Evolutionary conservation across 1,140 invertebrate species (phyloP), one percentile per base, ranked within the genome.

Genomic region (Homalodisca vitripennis): DNA sequence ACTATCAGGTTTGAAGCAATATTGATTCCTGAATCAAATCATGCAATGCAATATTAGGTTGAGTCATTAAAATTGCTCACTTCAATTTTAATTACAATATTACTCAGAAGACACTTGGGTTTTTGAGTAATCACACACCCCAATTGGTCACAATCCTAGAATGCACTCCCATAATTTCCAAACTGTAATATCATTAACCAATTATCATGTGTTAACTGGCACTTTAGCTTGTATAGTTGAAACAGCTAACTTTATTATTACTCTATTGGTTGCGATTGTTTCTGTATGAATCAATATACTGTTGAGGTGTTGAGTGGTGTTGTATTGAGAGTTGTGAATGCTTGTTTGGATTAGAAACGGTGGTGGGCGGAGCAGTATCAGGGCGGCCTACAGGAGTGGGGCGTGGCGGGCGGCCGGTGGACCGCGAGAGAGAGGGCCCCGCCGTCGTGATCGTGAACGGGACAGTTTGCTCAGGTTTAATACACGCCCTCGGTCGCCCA

Each of bases 401-500:
- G 31, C 66, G n/a, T 64, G 68, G 27, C 24, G 69, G 60, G 48
- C 68, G 47, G 6, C n/a, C 20, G 63, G 63, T 46, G 32, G 17
- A 26, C 22, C 17, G 22, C 55, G 55, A 60, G 55, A 60, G 29
- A 60, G 55, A 60, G 63, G 63, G 24, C 63, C 63, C 26, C 32
- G 63, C 20, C 32, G 63, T 14, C 63, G 63, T 2, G 63, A 66
- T 14, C 63, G 63, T 2, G 63, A 66, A 3, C 51, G 67, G 67
- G 71, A 72, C 68, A 71, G 66, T 64, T 48, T 68, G 34, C 71
- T 32, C 29, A 63, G 68, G 30, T 69, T 67, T 22, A 72, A 72
- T 32, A 41, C 71, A 14, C 67, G 71, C 32, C 71, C 67, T 47
- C 53, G 71, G 41, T 72, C 71, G 51, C 71, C 71, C 30, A 72